Percentiles rank a stretch among this genome's conserved stretches.
Evolutionary conservation across 2,888 invertebrate genomes (phyloP).

Genomic region (Amblyteles armatorius): DNA sequence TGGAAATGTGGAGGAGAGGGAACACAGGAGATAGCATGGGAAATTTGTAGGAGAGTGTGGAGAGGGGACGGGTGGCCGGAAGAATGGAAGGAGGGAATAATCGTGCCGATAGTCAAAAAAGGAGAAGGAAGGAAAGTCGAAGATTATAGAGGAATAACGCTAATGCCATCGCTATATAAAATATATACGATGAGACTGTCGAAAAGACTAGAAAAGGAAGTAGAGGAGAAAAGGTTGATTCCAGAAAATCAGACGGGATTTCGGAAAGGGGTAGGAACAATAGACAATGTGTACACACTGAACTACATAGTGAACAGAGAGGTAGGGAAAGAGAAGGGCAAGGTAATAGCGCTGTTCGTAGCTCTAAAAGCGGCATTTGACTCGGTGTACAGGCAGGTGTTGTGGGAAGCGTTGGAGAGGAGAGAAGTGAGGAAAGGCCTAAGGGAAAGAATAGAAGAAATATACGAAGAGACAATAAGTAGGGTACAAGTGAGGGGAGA

Average conservation of each 20-base stretch:
- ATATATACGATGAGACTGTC: constrained; percentile 1
- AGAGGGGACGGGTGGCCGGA: constrained; percentile 22
- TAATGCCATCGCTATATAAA: no score
- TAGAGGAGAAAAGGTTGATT: background rate
- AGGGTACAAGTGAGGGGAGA: constrained; percentile 9
- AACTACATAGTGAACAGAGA: constrained; percentile 10
- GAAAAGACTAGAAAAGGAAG: no score
- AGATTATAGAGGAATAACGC: constrained; percentile 56
- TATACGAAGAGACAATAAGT: constrained; percentile 10
- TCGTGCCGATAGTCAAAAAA: constrained; percentile 45
- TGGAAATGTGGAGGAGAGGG: constrained; percentile 15
- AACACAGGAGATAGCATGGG: background rate
- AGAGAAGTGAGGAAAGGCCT: constrained; percentile 17
- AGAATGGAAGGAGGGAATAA: constrained; percentile 31
- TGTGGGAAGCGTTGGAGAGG: constrained; percentile 7
- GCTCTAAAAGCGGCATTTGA: constrained; percentile 31
- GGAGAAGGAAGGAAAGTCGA: constrained; percentile 26
- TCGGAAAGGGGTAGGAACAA: constrained; percentile 13
- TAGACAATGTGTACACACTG: constrained; percentile 12
- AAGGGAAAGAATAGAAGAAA: background rate
- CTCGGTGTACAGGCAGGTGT: constrained; percentile 19
- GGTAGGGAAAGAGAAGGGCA: background rate
- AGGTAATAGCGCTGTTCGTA: background rate
- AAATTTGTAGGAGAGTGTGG: constrained; percentile 5
- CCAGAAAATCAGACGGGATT: constrained; percentile 12